A percentile compares a stretch with the other conserved stretches of the same genome.
Conservation (phyloP, 2,797 vertebrate species). For the Propithecus perrieri region DNA sequence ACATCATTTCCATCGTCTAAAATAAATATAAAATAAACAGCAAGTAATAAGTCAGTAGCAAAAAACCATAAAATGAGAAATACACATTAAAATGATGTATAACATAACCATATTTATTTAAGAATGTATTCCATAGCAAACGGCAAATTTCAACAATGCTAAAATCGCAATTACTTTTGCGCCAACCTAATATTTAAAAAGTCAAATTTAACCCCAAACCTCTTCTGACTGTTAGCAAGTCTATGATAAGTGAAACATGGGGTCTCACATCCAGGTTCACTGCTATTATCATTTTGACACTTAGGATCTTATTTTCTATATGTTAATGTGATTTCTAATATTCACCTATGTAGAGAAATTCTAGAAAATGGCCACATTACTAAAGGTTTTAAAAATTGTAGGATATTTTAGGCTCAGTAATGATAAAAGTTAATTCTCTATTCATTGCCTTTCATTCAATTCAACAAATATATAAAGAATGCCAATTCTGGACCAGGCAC, state of each 20-base stretch:
- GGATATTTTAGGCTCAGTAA: background rate
- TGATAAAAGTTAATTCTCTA: background rate
- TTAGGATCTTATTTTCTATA: background rate
- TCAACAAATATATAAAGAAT: background rate
- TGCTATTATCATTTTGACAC: background rate
- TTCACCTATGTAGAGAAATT: background rate
- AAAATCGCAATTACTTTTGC: too few relatives aligned
- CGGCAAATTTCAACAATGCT: too few relatives aligned
- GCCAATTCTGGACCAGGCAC: background rate
- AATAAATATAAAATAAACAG: too few relatives aligned
- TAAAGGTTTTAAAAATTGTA: background rate
- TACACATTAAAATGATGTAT: too few relatives aligned
- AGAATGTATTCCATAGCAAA: too few relatives aligned
- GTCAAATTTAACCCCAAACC: background rate
- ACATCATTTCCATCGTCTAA: too few relatives aligned
- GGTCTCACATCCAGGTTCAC: background rate
- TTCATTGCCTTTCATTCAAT: background rate
- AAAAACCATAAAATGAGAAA: too few relatives aligned
- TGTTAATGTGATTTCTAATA: background rate
- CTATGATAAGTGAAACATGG: background rate
- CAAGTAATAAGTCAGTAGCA: too few relatives aligned
- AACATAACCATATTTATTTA: too few relatives aligned
- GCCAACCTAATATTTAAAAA: background rate
- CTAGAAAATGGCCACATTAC: background rate
- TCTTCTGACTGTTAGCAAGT: background rate